Evolutionary conservation across 1,140 invertebrate species (phyloP).

Genomic region (Leptonema lineaticorne): DNA sequence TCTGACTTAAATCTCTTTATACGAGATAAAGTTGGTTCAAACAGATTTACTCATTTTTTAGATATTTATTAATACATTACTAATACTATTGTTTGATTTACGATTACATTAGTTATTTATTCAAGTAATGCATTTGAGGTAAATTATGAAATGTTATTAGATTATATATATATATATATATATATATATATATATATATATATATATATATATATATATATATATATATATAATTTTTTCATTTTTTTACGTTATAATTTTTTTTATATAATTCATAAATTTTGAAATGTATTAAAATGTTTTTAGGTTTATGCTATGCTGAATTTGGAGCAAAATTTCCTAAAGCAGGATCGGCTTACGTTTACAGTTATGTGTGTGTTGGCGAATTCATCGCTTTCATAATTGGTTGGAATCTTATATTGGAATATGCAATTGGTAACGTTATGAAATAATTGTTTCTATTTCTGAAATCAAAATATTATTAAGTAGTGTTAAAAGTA

Average conservation of each 20-base stretch:
- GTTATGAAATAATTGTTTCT: background rate
- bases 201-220: background rate
- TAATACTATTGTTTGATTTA: no score
- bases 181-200: background rate
- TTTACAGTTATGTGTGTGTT: constrained; percentile 86
- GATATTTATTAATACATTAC: no score
- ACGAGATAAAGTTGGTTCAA: no score
- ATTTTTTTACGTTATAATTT: background rate
- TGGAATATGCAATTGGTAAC: constrained; percentile 88
- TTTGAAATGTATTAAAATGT: constrained; percentile 42
- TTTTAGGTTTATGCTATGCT: constrained; percentile 75
- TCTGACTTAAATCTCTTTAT: no score
- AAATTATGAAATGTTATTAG: no score
- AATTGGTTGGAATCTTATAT: constrained; percentile 86
- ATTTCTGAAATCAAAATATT: background rate
- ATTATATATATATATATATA: background rate
- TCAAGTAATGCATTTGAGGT: no score
- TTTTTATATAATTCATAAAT: background rate
- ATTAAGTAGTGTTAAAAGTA: background rate
- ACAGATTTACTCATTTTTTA: no score
- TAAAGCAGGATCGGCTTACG: constrained; percentile 82
- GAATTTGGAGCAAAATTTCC: constrained; percentile 88
- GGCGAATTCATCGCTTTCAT: constrained; percentile 79
- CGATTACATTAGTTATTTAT: no score
- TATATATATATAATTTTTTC: background rate